Evolutionary conservation across 2,797 vertebrate species (phyloP).

Genomic region (Chloroceryle inda): DNA sequence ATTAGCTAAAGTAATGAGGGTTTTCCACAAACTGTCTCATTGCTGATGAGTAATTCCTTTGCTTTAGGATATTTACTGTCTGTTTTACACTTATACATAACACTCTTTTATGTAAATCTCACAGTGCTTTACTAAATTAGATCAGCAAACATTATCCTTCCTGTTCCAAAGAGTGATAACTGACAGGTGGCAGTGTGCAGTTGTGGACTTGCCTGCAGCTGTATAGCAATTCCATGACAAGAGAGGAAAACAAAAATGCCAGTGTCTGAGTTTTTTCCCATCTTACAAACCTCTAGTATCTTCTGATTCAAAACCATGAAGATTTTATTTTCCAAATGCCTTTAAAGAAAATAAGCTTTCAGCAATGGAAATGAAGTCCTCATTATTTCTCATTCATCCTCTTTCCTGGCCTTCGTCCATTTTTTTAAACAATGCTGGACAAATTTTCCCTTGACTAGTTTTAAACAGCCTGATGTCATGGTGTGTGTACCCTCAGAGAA

Average conservation of each 20-base stretch:
- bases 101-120: neutral
- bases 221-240: neutral
- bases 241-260: neutral
- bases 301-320: neutral
- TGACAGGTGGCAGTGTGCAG: neutral
- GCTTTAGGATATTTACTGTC: neutral
- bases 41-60: constrained; percentile 34
- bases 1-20: constrained; percentile 42
- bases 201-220: neutral
- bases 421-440: neutral
- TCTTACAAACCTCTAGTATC: neutral
- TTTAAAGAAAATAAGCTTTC: neutral
- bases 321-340: neutral
- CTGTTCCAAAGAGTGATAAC: neutral
- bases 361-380: neutral
- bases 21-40: constrained; percentile 46
- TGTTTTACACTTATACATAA: neutral
- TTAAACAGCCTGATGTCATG: neutral
- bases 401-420: neutral
- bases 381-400: neutral
- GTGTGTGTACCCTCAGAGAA: neutral
- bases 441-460: neutral
- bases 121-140: neutral
- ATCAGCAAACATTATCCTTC: neutral
- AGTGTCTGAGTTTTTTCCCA: fast-evolving